phyloP scores from a whole-genome alignment of 2,797 vertebrate genomes.

The Sebastolobus altivelis region DNA sequence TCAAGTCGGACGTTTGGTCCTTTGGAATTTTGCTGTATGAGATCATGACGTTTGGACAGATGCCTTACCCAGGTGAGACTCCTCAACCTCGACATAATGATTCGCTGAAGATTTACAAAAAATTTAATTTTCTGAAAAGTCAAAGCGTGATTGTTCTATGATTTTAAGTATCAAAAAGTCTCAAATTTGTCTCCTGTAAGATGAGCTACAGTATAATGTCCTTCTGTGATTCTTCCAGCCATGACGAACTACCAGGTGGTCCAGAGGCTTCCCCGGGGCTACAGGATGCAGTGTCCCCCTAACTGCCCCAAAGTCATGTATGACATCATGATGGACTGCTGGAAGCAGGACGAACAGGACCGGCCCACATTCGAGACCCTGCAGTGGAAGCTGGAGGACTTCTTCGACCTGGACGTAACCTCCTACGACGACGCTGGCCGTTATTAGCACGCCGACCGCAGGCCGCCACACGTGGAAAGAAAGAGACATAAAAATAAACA shows the following conservation, averaged over 20 bases:
- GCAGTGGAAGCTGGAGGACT: conserved; percentile 88
- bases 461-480: background rate
- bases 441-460: conserved; percentile 50
- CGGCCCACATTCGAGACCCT: conserved; percentile 92
- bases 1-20: conserved; percentile 98
- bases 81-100: background rate
- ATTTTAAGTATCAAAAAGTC: background rate
- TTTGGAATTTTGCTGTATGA: conserved; percentile 96
- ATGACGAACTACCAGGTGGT: conserved; percentile 89
- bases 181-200: background rate
- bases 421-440: conserved; percentile 73
- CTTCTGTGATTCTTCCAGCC: conserved; percentile 74
- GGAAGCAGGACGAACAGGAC: conserved; percentile 77
- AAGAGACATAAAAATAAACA: background rate
- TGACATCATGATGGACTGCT: conserved; percentile 91
- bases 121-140: background rate
- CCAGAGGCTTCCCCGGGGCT: conserved; percentile 84
- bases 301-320: conserved; percentile 86
- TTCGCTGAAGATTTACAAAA: background rate
- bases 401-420: conserved; percentile 79
- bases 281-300: conserved; percentile 87
- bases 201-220: background rate
- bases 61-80: conserved; percentile 91
- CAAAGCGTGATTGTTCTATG: accelerated
- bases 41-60: conserved; percentile 95